Conservation (phyloP, 1,140 invertebrate species). For the Pseudomyrmex pallidus region DNA sequence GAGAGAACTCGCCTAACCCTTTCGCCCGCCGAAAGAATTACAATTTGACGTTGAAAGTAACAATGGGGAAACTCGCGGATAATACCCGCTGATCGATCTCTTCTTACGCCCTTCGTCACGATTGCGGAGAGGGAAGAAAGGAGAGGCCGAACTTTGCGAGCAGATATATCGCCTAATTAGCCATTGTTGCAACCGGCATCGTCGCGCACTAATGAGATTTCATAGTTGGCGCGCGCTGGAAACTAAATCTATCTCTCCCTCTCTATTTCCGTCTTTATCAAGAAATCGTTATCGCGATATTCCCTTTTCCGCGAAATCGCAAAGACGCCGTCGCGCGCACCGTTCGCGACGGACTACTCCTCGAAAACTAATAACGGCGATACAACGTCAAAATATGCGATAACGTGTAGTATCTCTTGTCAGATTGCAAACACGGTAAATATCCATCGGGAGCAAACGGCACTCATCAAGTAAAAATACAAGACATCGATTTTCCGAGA, state of each 20-base stretch:
- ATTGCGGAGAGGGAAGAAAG: neutral
- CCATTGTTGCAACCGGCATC: constrained; percentile 7
- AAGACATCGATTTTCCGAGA: neutral
- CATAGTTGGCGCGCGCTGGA: constrained; percentile 6
- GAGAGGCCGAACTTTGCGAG: neutral
- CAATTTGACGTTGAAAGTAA: constrained; percentile 57
- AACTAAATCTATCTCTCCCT: neutral
- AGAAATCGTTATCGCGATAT: constrained; percentile 8
- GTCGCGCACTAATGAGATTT: constrained; percentile 10
- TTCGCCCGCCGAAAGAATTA: constrained; percentile 35
- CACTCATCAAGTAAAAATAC: constrained; percentile 33
- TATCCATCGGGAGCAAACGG: neutral
- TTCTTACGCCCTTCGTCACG: constrained; percentile 37
- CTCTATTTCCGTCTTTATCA: neutral
- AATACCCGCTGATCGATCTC: constrained; percentile 24
- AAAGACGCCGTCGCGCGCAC: neutral
- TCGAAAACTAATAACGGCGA: neutral
- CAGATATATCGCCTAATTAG: constrained; percentile 33
- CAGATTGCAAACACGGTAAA: constrained; percentile 9
- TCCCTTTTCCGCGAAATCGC: neutral
- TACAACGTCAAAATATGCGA: neutral
- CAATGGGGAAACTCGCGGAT: constrained; percentile 45
- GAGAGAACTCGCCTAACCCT: neutral
- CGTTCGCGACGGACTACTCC: neutral
- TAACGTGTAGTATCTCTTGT: constrained; percentile 10